Evolutionary conservation across 2,113 vertebrate genomes (phyloP).

Genomic region (Lathamus discolor): DNA sequence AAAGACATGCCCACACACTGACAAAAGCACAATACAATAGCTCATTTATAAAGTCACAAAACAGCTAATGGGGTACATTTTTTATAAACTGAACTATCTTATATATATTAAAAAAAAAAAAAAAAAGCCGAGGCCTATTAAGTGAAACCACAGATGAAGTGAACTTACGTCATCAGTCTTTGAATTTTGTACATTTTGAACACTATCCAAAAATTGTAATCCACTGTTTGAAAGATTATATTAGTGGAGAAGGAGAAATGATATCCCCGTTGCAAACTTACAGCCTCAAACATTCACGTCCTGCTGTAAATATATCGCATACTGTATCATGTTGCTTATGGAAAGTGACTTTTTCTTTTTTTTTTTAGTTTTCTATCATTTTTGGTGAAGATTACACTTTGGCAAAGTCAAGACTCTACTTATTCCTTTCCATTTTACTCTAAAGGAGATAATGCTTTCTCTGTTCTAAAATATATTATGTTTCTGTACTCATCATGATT

Average conservation of each 20-base stretch:
- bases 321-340: background rate
- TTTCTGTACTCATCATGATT: background rate
- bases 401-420: background rate
- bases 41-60: conserved; percentile 2
- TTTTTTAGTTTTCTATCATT: conserved; percentile 9
- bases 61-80: conserved; percentile 4
- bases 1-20: background rate
- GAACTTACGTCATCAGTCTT: conserved; percentile 46
- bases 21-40: conserved; percentile 40
- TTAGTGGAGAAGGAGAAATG: conserved; percentile 41
- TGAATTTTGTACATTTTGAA: conserved; percentile 60
- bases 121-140: background rate
- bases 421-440: background rate
- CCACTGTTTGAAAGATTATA: conserved; percentile 58
- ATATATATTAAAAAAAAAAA: background rate
- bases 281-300: conserved; percentile 27
- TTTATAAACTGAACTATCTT: background rate
- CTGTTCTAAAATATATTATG: background rate
- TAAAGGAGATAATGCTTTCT: background rate
- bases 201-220: conserved; percentile 60
- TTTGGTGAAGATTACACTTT: conserved; percentile 31
- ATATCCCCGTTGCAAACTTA: background rate
- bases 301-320: conserved; percentile 12
- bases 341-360: background rate
- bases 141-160: conserved; percentile 42